phyloP scores from a whole-genome alignment of 1,140 invertebrate genomes.

The Drosophila bifasciata region DNA sequence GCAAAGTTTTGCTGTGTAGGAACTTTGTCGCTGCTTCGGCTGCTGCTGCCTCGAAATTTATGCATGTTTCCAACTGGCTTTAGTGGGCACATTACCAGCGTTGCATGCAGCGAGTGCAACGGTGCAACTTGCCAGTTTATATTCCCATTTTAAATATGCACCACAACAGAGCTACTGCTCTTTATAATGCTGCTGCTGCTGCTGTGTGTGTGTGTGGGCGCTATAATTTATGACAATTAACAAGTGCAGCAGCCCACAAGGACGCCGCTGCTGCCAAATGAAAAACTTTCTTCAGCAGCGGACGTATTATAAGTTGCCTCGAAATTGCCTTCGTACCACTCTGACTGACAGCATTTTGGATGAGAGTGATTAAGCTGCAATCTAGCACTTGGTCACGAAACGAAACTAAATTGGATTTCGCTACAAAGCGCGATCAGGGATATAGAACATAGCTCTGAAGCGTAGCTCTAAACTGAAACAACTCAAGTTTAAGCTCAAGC shows the following conservation, averaged over 20 bases:
- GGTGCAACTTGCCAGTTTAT: constrained; percentile 48
- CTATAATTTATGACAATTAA: constrained; percentile 79
- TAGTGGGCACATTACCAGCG: constrained; percentile 52
- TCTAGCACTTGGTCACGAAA: constrained; percentile 4
- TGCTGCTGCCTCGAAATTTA: constrained; percentile 58
- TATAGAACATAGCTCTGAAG: constrained; percentile 8
- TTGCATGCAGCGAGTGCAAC: constrained; percentile 12
- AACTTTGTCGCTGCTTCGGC: constrained; percentile 54
- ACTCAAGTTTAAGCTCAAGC: constrained; percentile 12
- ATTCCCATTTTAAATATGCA: constrained; percentile 68
- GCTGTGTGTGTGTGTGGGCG: constrained; percentile 5
- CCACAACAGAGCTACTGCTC: constrained; percentile 36
- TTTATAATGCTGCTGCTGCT: constrained; percentile 29
- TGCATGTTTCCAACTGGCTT: constrained; percentile 72
- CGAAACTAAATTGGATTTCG: not conserved
- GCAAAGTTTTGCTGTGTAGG: constrained; percentile 60
- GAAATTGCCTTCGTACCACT: constrained; percentile 39
- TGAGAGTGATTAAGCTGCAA: constrained; percentile 36
- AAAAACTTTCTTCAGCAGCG: constrained; percentile 22
- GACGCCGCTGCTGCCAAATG: constrained; percentile 15
- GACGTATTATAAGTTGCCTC: constrained; percentile 27
- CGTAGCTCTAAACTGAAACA: not conserved
- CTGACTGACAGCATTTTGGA: constrained; percentile 36
- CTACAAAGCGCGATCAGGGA: too few species aligned
- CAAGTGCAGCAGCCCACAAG: constrained; percentile 50